A percentile compares a stretch with the other conserved stretches of the same genome.
phyloP scores from a whole-genome alignment of 2,888 invertebrate genomes.

The Rhagonycha fulva region DNA sequence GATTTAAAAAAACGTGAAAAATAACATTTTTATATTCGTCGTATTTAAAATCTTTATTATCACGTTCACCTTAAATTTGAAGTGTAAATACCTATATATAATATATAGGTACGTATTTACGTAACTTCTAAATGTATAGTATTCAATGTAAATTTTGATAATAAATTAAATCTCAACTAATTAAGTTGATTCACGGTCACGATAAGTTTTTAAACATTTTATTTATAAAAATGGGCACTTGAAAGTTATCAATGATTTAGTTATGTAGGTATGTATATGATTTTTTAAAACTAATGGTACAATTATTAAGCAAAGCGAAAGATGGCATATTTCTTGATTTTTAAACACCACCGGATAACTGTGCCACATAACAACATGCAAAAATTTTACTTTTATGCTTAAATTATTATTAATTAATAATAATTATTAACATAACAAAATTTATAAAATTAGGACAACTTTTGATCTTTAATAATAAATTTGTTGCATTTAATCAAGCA shows the following conservation, averaged over 20 bases:
- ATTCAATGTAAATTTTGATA: background rate
- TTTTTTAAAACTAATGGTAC: background rate
- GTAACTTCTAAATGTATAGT: background rate
- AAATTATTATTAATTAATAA: background rate
- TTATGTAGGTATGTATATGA: background rate
- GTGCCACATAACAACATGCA: slow-evolving; percentile 8
- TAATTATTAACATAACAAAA: background rate
- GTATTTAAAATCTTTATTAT: no score
- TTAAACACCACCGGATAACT: slow-evolving; percentile 17
- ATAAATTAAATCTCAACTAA: background rate
- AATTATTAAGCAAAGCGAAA: background rate
- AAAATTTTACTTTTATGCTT: background rate
- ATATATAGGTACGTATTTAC: background rate
- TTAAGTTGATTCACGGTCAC: slow-evolving; percentile 4
- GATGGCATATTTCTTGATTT: slow-evolving; percentile 18
- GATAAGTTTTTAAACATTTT: slow-evolving; percentile 20
- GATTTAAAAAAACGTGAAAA: no score
- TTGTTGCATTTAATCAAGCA: background rate
- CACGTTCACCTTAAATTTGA: background rate
- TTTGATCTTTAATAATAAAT: background rate
- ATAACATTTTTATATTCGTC: no score
- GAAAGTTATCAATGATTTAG: slow-evolving; percentile 9
- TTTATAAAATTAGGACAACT: background rate
- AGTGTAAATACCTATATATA: background rate
- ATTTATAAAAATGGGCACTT: slow-evolving; percentile 4